Evolutionary conservation across 2,797 vertebrate species (phyloP), one percentile per base, ranked within the genome.

Genomic region (Halcyon chelicuti): DNA sequence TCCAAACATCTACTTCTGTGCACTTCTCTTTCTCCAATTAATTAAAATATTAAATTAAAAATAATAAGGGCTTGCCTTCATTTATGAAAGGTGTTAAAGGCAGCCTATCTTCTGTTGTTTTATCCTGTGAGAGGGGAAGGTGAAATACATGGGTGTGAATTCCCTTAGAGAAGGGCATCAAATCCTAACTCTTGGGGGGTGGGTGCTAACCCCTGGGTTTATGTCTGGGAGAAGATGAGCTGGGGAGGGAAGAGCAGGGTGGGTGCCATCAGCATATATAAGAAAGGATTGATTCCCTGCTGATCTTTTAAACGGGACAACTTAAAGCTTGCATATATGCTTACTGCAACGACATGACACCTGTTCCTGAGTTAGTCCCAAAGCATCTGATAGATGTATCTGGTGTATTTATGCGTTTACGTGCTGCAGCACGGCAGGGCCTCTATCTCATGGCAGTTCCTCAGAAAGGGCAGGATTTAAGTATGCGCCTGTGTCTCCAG

Each of bases 371-470:
- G 44, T 22, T 42, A 39, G 73, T 46, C 31, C 19, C 39, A 39
- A 55, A 42, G 58, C 42, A 76, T 47, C 17, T 3, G 31, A 3
- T 8, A 7, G 29, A 14, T 23, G 12, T 33, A 4, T n/a, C 6
- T 1, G 3, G 19, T 63, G 26, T 74, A 28, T 44, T n/a, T 17
- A 37, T 39, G 12, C 3, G 0, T 40, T 57, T 12, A 25, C 26
- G 2, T 3, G 7, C 79, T 6, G 10, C 65, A 42, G 78, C 49
- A 1, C 0, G 0, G 25, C 2, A 16, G 22, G 40, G 39, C 49
- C 0, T 1, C 40, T 33, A 5, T 54, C 46, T 68, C 26, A 54
- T 37, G 54, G 14, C 74, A 35, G 39, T 33, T 60, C 58, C 54
- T 90, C 0, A 0, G 42, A n/a, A 84, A 8, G 25, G 39, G 28